Evolutionary conservation across 2,888 invertebrate genomes (phyloP).

Genomic region (Hirtodrosophila alboralis): DNA sequence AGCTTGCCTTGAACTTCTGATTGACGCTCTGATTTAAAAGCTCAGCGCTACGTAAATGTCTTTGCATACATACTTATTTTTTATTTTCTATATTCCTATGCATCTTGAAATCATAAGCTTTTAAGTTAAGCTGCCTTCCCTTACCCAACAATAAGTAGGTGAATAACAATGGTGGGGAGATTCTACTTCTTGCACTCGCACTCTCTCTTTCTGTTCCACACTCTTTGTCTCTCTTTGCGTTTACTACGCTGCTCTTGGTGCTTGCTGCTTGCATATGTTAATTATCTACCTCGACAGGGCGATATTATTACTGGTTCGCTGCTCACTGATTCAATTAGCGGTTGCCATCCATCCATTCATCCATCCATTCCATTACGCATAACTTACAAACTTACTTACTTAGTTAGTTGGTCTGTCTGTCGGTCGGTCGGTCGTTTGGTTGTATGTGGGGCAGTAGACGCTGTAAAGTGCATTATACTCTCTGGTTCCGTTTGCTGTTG

Average conservation of each 20-base stretch:
- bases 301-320: conserved; percentile 36
- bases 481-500: conserved; percentile 12
- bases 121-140: too few species aligned
- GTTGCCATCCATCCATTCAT: conserved; percentile 37
- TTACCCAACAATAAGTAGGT: too few species aligned
- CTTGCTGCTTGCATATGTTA: conserved; percentile 49
- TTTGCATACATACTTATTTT: too few species aligned
- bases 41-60: too few species aligned
- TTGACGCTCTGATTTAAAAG: too few species aligned
- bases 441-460: conserved; percentile 55
- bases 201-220: background rate
- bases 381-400: conserved; percentile 41
- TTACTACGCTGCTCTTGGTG: background rate
- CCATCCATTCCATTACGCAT: conserved; percentile 50
- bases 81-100: too few species aligned
- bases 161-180: too few species aligned
- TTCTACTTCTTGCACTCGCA: conserved; percentile 1
- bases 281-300: conserved; percentile 50
- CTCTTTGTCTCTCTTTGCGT: background rate
- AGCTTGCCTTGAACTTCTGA: too few species aligned
- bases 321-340: conserved; percentile 73
- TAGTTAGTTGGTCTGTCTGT: conserved; percentile 24
- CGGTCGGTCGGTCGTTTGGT: too few species aligned
- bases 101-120: too few species aligned
- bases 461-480: conserved; percentile 62